phyloP scores from a whole-genome alignment of 2,888 invertebrate genomes.

The Malthinus seriepunctatus region DNA sequence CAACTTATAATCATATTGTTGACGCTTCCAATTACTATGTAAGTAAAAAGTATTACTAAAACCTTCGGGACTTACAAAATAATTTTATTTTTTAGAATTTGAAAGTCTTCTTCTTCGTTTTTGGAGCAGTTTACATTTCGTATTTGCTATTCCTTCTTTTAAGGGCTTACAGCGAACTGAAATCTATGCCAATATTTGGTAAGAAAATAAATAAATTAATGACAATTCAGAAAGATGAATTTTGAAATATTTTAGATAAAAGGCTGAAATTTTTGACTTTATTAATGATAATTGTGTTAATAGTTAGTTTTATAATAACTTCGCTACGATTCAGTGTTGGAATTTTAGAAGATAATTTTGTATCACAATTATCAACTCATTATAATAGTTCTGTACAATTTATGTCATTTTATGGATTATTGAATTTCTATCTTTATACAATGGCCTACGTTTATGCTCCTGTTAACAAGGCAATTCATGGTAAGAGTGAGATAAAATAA shows the following conservation, averaged over 20 bases:
- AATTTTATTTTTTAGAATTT: slow-evolving; percentile 66
- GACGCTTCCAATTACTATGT: slow-evolving; percentile 84
- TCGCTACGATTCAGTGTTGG: slow-evolving; percentile 85
- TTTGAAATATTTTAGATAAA: slow-evolving; percentile 70
- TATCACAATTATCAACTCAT: slow-evolving; percentile 82
- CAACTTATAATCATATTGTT: slow-evolving; percentile 88
- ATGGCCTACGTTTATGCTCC: slow-evolving; percentile 96
- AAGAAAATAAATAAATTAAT: slow-evolving; percentile 48
- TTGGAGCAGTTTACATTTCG: slow-evolving; percentile 81
- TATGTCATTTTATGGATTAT: slow-evolving; percentile 91
- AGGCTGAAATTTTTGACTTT: slow-evolving; percentile 88
- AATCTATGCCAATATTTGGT: slow-evolving; percentile 99
- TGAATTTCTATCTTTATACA: slow-evolving; percentile 92
- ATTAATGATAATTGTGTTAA: slow-evolving; percentile 79
- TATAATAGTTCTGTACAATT: slow-evolving; percentile 93
- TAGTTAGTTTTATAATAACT: slow-evolving; percentile 75
- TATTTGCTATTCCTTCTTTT: slow-evolving; percentile 84
- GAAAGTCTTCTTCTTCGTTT: slow-evolving; percentile 88
- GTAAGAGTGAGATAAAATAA: slow-evolving; percentile 58
- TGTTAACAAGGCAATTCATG: slow-evolving; percentile 77
- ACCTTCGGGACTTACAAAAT: neutral
- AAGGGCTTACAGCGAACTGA: slow-evolving; percentile 89
- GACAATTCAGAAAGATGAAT: neutral
- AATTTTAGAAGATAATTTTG: slow-evolving; percentile 92
- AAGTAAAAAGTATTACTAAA: slow-evolving; percentile 44